Evolutionary conservation across 2,113 vertebrate genomes (phyloP).

Genomic region (Stegostoma tigrinum): DNA sequence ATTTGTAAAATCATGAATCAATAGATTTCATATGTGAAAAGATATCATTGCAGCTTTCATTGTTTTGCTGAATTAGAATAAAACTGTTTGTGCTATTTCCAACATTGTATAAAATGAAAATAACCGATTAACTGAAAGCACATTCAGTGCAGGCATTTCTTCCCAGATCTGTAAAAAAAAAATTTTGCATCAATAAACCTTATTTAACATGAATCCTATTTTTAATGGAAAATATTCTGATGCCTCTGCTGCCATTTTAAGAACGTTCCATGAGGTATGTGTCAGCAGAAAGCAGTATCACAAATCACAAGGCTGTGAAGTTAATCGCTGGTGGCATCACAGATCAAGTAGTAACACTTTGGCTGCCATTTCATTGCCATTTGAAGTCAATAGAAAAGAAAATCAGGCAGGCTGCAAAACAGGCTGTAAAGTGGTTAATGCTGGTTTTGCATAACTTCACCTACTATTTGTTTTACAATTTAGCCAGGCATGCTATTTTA

Average conservation of each 20-base stretch:
- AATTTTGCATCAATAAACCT: background rate
- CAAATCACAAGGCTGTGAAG: background rate
- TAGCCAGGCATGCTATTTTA: background rate
- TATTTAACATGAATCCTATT: background rate
- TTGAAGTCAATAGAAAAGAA: background rate
- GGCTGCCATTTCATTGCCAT: background rate
- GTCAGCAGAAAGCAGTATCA: background rate
- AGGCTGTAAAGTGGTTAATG: background rate
- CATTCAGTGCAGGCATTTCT: background rate
- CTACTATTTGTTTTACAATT: background rate
- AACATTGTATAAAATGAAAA: background rate
- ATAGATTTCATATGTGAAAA: background rate
- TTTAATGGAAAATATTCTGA: background rate
- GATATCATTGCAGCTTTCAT: background rate
- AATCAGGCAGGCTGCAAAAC: background rate
- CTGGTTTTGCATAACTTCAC: background rate
- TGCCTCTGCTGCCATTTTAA: background rate
- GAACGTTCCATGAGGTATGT: background rate
- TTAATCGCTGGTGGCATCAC: background rate
- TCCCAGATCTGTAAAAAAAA: background rate
- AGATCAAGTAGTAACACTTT: background rate
- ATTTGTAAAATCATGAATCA: slow-evolving; percentile 4
- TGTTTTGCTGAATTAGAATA: background rate
- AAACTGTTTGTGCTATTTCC: background rate
- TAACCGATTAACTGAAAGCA: background rate